Base-by-base conservation (phyloP, 2,113 vertebrate genomes). In the Isurus oxyrinchus region DNA sequence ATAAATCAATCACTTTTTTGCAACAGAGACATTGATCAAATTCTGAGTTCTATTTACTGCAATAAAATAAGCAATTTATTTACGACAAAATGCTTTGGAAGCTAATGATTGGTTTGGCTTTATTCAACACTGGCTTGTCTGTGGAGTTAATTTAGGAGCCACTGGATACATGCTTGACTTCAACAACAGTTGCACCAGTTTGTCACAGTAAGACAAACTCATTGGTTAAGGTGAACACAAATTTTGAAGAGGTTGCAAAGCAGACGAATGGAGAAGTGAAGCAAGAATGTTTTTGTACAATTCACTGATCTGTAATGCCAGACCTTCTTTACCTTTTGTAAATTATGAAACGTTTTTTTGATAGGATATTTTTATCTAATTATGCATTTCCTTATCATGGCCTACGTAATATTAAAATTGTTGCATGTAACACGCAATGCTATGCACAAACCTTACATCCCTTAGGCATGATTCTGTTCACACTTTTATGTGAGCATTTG, bases 1-100 rank as follows among this genome's bases (percentile, higher is more conserved):
- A 23, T 61, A 40, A 94, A 63, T 94, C 90, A 94, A 94, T 94
- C 90, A 94, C 90, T 10, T 94, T 76, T 94, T 66, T 94, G 90
- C 57, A 94, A 49, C 6, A 6, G 61, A 94, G 59, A 40, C 59
- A 94, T 94, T 94, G 90, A 94, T 94, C 57, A 94, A 63, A 63
- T 94, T 94, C 90, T 63, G 59, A 40, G n/a, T 35, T 94, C 59
- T 61, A 61, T 40, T 94, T 94, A 40, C 90, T 40, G 59, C 90
- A 66, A 40, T 8, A 40, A 94, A 94, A 94, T 13, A 40, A 94
- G 57, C 90, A 94, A 94, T 66, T 66, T 94, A 94, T 94, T 94
- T 94, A 40, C 7, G 5, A 19, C 90, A 63, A n/a, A 63, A 94
- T 94, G 59, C 90, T 63, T 94, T 94, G 59, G 90, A 94, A 94